These are phyloP conservation scores for Campylomormyrus numenius DNA, from an alignment of 2,113 vertebrate species.

Conservation along the genomic window DNA sequence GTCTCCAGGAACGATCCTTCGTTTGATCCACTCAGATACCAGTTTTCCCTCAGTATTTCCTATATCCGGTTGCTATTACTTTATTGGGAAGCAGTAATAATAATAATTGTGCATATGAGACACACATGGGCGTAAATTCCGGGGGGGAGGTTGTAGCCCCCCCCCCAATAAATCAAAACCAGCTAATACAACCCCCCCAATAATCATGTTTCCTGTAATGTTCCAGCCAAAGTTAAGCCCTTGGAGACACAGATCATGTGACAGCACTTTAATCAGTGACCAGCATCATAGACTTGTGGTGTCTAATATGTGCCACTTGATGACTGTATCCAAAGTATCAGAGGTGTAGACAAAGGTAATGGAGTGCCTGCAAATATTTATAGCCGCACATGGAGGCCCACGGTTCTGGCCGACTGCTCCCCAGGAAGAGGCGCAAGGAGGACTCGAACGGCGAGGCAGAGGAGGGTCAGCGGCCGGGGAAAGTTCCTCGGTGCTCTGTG, in stretches of 20 bases:
- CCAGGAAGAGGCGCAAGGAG: conserved; percentile 41
- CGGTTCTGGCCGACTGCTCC: conserved; percentile 18
- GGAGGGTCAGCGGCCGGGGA: conserved; percentile 27
- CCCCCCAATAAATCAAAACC: too few relatives aligned
- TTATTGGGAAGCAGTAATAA: background rate
- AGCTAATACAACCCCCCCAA: too few relatives aligned
- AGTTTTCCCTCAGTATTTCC: background rate
- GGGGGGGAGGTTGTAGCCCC: too few relatives aligned
- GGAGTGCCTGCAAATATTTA: background rate
- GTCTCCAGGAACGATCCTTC: background rate
- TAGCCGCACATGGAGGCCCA: conserved; percentile 34
- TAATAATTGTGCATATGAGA: background rate
- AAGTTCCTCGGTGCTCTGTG: conserved; percentile 30
- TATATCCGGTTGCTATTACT: background rate
- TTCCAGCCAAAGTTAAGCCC: too few relatives aligned
- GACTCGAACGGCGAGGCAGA: conserved; percentile 40
- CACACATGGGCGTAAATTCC: background rate
- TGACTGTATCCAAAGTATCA: background rate
- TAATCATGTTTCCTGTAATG: too few relatives aligned
- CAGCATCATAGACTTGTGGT: background rate
- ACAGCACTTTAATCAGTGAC: background rate
- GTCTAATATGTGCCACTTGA: background rate
- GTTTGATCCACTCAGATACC: background rate
- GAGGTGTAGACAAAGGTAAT: background rate
- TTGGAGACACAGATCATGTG: background rate